Evolutionary conservation across 2,888 invertebrate species (phyloP), one percentile per base, ranked within the genome.

Genomic region (Drosophila setosimentum): DNA sequence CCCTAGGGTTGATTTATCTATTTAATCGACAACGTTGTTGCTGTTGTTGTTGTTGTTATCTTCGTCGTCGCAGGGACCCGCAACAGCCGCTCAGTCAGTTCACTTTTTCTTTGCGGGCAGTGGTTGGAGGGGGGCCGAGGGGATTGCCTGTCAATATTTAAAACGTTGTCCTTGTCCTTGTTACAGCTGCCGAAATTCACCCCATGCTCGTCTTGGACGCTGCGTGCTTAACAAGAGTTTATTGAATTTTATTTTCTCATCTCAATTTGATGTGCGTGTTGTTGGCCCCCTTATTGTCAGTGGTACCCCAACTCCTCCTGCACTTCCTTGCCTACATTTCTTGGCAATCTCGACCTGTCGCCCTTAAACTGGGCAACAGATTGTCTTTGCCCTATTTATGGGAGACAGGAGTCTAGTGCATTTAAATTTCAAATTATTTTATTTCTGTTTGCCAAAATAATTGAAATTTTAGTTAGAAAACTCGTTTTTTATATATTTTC

Each of bases 1-100:
- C 88, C 81, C 82, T 80, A 76, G 91, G 89, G 89, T 90, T 90
- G 82, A 89, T 88, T 90, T 91, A 91, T 91, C 91, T 91, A 91
- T 87, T 89, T 87, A 87, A 89, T 89, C 85, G 78, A 73, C 73
- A 81, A 70, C 68, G 66, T 67, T 58, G 65, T 64, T 57, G 55
- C 30, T 55, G 8, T 53, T 53, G 5, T 49, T 49, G 11, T 49
- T 49, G 51, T 33, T 24, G 51, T 24, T 18, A 24, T 16, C 27
- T 16, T 50, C n/a, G 3, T 30, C 51, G 53, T 53, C 61, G 62
- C 58, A 60, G 33, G 37, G n/a, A 30, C 30, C 49, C 42, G 54
- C 59, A 64, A 63, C 66, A 66, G 40, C 48, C 63, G 33, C 45
- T 57, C 48, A 58, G 53, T 57, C 40, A 48, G 48, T 49, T 42